Conservation (phyloP, 2,797 vertebrate species). For the Lagodon rhomboides region DNA sequence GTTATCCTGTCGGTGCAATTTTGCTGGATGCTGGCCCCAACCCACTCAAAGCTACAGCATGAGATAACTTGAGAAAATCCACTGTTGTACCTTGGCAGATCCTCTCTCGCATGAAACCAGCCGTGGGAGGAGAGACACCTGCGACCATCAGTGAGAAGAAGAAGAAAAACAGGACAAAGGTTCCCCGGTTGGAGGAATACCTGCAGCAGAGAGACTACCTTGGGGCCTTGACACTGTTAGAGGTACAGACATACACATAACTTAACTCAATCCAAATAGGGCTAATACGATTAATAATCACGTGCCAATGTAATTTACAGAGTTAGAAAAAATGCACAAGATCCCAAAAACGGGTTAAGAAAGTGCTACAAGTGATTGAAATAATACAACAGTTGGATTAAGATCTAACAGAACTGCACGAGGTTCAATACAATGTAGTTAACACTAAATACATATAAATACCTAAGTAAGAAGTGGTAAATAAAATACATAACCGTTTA, state of each 20-base stretch:
- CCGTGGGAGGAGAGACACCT: conserved; percentile 85
- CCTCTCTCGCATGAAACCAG: conserved; percentile 93
- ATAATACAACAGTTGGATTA: neutral
- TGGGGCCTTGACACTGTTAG: conserved; percentile 92
- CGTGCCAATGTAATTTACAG: neutral
- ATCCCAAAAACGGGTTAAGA: neutral
- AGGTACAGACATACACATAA: conserved; percentile 83
- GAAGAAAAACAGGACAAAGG: conserved; percentile 89
- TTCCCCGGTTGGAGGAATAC: conserved; percentile 91
- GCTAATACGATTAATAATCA: too few species aligned
- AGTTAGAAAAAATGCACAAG: neutral
- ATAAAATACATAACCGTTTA: neutral
- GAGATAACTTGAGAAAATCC: neutral
- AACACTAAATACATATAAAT: neutral
- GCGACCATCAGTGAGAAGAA: conserved; percentile 85
- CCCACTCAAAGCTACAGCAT: neutral
- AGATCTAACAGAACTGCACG: neutral
- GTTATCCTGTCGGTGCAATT: too few species aligned
- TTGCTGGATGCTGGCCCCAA: neutral
- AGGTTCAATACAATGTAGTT: neutral
- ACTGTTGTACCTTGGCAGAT: conserved; percentile 67
- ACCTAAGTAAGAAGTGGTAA: too few species aligned
- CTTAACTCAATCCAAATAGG: neutral
- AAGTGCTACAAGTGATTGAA: neutral
- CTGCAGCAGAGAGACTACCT: conserved; percentile 93